Base-by-base conservation (phyloP, 1,140 invertebrate species). In the Drosophila hydei region DNA sequence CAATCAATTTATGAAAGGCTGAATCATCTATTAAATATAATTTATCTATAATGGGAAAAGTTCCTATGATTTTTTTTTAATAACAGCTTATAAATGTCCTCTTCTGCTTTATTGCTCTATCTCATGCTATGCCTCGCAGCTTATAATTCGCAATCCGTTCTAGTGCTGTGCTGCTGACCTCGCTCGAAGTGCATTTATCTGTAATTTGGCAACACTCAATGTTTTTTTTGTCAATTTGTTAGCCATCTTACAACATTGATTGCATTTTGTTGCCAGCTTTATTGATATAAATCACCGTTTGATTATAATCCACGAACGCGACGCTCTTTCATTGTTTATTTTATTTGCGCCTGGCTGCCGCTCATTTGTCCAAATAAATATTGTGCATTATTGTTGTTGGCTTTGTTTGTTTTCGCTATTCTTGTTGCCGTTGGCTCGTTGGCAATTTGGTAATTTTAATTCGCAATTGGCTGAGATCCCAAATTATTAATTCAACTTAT, bases 401-500 rank as follows among this genome's bases (percentile, higher is more conserved):
- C 48, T 14, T 25, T 58, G 6, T 18, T 21, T 4, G 19, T 14
- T 42, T 60, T 70, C 18, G 11, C 16, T 30, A 8, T 33, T 50
- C 23, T 60, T 54, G 38, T 45, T 52, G 36, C 16, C n/a, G n/a
- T 56, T 56, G 19, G 27, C 52, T 38, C 1, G 52, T 58, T 48
- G 25, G 42, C 30, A 58, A 56, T 58, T 72, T 74, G 52, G 47
- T 69, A 77, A 83, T 61, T 77, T 83, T 33, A 69, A 58, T 74
- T 36, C 64, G 51, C 60, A 77, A 74, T 77, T 81, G 78, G 74
- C 63, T 54, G 59, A 60, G 63, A 27, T 67, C 63, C 69, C 78
- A 73, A 54, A 74, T 70, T 77, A 70, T 83, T 65, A 83, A 77
- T 83, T 65, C 65, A 64, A 50, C 33, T 69, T 73, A 77, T 73